phyloP scores from a whole-genome alignment of 2,797 vertebrate species.

The Lutjanus argentimaculatus region DNA sequence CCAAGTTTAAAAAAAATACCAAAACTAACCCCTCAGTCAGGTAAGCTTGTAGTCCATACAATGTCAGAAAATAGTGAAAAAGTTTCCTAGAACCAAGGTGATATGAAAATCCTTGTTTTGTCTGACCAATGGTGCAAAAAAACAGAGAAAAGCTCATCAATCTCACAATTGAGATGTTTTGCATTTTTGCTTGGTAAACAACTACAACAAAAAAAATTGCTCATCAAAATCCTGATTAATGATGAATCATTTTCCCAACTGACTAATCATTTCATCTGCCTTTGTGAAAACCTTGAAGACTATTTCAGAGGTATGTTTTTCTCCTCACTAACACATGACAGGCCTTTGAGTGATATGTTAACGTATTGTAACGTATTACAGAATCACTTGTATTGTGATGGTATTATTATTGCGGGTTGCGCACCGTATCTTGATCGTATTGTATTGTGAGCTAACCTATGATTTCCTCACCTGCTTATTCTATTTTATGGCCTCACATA shows the following conservation, averaged over 20 bases:
- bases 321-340: neutral
- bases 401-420: neutral
- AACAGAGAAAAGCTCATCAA: neutral
- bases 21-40: neutral
- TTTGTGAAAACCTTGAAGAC: neutral
- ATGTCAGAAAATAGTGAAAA: neutral
- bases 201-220: neutral
- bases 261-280: neutral
- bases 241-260: neutral
- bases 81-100: no score
- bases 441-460: neutral
- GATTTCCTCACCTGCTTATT: slow-evolving; percentile 31
- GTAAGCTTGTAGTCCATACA: neutral
- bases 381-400: neutral
- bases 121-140: neutral
- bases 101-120: neutral
- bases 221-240: slow-evolving; percentile 4
- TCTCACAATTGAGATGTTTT: neutral
- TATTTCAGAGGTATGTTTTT: neutral
- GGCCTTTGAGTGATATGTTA: neutral
- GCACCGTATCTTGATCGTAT: neutral
- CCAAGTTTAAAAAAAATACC: no score
- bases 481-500: neutral
- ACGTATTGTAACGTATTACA: neutral
- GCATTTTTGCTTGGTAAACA: neutral